Conservation (phyloP, 1,140 invertebrate genomes). For the Venustaconcha ellipsiformis region DNA sequence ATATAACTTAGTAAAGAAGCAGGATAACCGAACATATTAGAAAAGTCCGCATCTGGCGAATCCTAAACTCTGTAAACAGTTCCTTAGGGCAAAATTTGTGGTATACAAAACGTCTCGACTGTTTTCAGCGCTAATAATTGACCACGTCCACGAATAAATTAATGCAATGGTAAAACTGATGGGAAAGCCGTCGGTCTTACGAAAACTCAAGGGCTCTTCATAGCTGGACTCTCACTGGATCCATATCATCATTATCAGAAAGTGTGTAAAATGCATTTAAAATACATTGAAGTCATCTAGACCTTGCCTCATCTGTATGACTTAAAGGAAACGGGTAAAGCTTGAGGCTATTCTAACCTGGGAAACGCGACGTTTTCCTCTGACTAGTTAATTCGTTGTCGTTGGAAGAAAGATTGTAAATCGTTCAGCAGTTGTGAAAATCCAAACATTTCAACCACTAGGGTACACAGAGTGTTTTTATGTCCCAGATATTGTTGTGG, state of each 20-base stretch:
- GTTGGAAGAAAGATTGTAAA: neutral
- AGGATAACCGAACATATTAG: conserved; percentile 46
- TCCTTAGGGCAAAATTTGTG: conserved; percentile 37
- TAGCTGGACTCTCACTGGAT: no score
- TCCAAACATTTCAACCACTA: no score
- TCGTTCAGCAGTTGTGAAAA: no score
- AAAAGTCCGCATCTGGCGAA: conserved; percentile 5
- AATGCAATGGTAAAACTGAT: neutral
- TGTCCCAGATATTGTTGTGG: no score
- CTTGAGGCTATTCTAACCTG: conserved; percentile 16
- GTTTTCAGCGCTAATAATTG: neutral
- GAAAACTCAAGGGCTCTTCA: no score
- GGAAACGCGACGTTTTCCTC: conserved; percentile 1
- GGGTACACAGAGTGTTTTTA: no score
- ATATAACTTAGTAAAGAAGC: conserved; percentile 44
- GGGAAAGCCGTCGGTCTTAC: no score
- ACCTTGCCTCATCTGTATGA: conserved; percentile 8
- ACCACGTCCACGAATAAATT: neutral
- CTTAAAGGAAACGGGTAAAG: neutral
- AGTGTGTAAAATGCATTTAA: no score
- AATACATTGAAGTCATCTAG: neutral
- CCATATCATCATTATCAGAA: no score
- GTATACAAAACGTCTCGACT: neutral
- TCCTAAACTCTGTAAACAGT: conserved; percentile 25
- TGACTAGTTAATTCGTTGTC: conserved; percentile 5